Conservation (phyloP, 2,888 invertebrate genomes). For the Clusia tigrina region DNA sequence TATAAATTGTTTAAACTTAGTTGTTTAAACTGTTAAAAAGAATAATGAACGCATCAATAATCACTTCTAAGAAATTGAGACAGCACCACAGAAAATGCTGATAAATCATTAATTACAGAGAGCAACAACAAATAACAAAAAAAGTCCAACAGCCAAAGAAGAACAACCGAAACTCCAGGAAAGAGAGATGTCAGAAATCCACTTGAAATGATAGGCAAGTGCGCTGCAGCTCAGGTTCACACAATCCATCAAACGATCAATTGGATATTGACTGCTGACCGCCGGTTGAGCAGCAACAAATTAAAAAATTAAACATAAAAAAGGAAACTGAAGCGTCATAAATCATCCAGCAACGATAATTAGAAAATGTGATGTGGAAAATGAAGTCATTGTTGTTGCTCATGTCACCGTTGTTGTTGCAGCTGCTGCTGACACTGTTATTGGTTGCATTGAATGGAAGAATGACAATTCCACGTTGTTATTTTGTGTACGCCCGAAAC, state of each 20-base stretch:
- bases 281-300: conserved; percentile 27
- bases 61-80: conserved; percentile 48
- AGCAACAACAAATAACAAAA: conserved; percentile 34
- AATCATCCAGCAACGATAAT: conserved; percentile 49
- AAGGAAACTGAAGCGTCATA: conserved; percentile 35
- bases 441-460: neutral
- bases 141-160: conserved; percentile 27
- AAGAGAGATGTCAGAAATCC: conserved; percentile 52
- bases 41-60: conserved; percentile 41
- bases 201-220: conserved; percentile 44
- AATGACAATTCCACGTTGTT: conserved; percentile 21
- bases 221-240: conserved; percentile 41
- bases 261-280: conserved; percentile 42
- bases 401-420: conserved; percentile 12
- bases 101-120: conserved; percentile 50
- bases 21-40: neutral
- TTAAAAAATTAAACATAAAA: conserved; percentile 38
- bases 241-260: conserved; percentile 55
- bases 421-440: too few species aligned
- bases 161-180: conserved; percentile 21
- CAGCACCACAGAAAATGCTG: conserved; percentile 37
- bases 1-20: too few species aligned
- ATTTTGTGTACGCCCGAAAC: neutral
- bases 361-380: too few species aligned
- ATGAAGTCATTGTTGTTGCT: neutral